phyloP scores from a whole-genome alignment of 1,140 invertebrate species.

The Psilanteris sp. region DNA sequence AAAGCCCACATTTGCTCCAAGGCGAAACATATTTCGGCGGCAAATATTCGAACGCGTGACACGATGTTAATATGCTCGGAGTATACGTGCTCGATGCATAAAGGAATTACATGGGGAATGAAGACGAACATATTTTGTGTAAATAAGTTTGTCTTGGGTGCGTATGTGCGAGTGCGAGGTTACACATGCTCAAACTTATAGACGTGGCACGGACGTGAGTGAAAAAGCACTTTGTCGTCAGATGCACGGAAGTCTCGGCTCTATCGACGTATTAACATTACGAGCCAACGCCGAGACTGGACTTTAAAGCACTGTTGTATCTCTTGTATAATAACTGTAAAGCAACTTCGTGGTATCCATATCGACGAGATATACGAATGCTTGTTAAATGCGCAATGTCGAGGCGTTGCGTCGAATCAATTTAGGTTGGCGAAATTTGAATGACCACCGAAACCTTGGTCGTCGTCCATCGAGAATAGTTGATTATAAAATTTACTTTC shows the following conservation, averaged over 20 bases:
- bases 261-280: slow-evolving; percentile 77
- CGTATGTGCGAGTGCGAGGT: slow-evolving; percentile 27
- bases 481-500: too few species aligned
- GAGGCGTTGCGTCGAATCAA: slow-evolving; percentile 14
- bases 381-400: slow-evolving; percentile 16
- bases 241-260: slow-evolving; percentile 74
- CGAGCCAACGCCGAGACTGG: slow-evolving; percentile 73
- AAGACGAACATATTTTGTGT: slow-evolving; percentile 56
- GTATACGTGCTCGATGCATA: slow-evolving; percentile 47
- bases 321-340: slow-evolving; percentile 79
- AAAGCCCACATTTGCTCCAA: slow-evolving; percentile 16
- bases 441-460: too few species aligned
- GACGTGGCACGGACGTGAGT: slow-evolving; percentile 53
- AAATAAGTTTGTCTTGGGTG: slow-evolving; percentile 41
- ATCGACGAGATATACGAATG: slow-evolving; percentile 70
- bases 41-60: slow-evolving; percentile 43
- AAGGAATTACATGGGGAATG: slow-evolving; percentile 40
- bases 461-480: too few species aligned
- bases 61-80: slow-evolving; percentile 50
- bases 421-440: slow-evolving; percentile 20
- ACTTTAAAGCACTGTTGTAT: slow-evolving; percentile 76
- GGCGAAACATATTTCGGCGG: slow-evolving; percentile 48
- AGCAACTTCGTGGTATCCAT: slow-evolving; percentile 74
- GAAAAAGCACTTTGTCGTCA: slow-evolving; percentile 72
- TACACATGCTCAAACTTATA: slow-evolving; percentile 37